Evolutionary conservation across 2,113 vertebrate genomes (phyloP).

Genomic region (Prolemur simus): DNA sequence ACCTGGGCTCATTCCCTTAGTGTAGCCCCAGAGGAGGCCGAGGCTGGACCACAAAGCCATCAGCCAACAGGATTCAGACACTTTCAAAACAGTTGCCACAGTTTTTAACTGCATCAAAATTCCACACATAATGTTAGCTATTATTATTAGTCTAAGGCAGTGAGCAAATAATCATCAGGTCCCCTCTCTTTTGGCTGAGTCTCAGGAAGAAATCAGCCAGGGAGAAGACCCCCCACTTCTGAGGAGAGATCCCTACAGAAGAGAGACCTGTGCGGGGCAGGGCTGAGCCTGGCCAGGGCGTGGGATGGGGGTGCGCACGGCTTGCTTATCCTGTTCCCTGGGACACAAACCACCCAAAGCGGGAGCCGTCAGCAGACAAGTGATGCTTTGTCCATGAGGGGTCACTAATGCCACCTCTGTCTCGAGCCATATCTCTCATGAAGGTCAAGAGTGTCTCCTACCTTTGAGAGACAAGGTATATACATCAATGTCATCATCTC

Average conservation of each 20-base stretch:
- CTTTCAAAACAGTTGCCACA: neutral
- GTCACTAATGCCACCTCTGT: neutral
- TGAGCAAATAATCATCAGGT: neutral
- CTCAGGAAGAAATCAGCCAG: conserved; percentile 1
- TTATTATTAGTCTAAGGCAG: neutral
- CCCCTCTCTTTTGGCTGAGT: neutral
- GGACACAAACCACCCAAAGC: neutral
- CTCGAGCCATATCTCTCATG: neutral
- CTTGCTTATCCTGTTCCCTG: neutral
- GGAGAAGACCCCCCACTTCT: neutral
- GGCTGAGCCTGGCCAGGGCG: neutral
- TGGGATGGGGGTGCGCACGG: neutral
- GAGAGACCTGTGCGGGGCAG: neutral
- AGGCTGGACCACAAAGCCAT: neutral
- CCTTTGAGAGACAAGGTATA: neutral
- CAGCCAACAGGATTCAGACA: neutral
- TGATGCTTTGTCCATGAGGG: neutral
- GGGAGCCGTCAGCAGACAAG: neutral
- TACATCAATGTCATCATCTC: neutral
- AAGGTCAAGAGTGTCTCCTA: neutral
- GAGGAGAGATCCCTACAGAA: neutral
- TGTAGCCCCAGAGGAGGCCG: neutral
- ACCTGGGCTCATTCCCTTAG: neutral
- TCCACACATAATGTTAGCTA: neutral
- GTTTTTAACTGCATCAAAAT: neutral